phyloP scores from a whole-genome alignment of 2,888 invertebrate genomes.

The Allygus modestus region DNA sequence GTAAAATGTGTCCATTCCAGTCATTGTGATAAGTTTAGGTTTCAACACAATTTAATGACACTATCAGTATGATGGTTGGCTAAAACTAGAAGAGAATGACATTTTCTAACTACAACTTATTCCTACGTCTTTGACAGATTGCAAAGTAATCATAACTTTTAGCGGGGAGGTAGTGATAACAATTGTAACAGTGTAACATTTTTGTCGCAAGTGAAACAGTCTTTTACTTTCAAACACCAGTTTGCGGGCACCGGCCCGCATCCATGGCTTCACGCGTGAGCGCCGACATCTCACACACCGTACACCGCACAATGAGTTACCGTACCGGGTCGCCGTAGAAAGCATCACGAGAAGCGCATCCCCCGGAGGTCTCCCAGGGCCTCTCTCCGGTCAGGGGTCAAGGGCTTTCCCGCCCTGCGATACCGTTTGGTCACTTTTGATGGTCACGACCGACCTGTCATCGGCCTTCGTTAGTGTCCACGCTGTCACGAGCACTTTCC shows the following conservation, averaged over 20 bases:
- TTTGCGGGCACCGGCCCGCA: neutral
- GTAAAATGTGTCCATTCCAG: too few relatives aligned
- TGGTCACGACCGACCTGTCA: neutral
- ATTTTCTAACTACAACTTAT: too few relatives aligned
- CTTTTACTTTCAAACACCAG: neutral
- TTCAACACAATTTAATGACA: too few relatives aligned
- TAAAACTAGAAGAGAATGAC: too few relatives aligned
- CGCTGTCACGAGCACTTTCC: neutral
- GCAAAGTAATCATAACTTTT: too few relatives aligned
- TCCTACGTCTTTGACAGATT: too few relatives aligned
- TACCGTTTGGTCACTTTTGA: slow-evolving; percentile 22
- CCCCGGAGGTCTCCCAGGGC: neutral
- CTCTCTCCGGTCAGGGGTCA: neutral
- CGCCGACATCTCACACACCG: neutral
- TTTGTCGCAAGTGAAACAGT: too few relatives aligned
- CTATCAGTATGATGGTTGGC: too few relatives aligned
- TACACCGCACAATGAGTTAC: neutral
- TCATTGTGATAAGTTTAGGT: too few relatives aligned
- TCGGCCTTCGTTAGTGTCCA: neutral
- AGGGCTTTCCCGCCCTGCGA: neutral
- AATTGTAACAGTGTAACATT: too few relatives aligned
- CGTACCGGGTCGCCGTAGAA: neutral
- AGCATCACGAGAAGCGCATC: neutral
- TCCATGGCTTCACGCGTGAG: neutral
- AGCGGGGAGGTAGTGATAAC: too few relatives aligned